phyloP scores from a whole-genome alignment of 2,113 vertebrate species.

The Channa argus region DNA sequence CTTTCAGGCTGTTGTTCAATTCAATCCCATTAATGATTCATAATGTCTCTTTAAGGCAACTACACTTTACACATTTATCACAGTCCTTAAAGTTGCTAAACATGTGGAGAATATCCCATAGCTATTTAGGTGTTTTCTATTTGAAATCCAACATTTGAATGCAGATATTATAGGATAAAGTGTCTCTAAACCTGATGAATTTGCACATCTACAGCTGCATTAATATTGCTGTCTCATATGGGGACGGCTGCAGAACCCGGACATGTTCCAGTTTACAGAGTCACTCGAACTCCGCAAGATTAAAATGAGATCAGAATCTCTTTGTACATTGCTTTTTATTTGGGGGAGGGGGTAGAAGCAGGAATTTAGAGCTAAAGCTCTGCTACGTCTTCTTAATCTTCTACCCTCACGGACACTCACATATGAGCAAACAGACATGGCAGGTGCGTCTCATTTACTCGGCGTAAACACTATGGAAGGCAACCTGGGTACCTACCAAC shows the following conservation, averaged over 20 bases:
- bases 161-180: neutral
- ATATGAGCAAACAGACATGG: neutral
- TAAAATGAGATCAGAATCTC: too few relatives aligned
- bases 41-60: constrained; percentile 15
- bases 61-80: constrained; percentile 9
- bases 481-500: constrained; percentile 85
- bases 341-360: too few relatives aligned
- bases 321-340: too few relatives aligned
- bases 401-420: neutral
- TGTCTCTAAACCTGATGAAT: neutral
- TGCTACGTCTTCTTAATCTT: neutral
- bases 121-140: neutral
- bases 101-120: neutral
- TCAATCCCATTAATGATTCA: constrained; percentile 8
- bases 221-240: neutral
- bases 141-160: too few relatives aligned
- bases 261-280: neutral
- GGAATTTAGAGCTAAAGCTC: too few relatives aligned
- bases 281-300: neutral
- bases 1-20: constrained; percentile 1
- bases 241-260: neutral
- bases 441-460: neutral
- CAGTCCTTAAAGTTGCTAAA: neutral
- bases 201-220: neutral
- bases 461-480: constrained; percentile 10